Evolutionary conservation across 2,888 invertebrate genomes (phyloP), one percentile per base, ranked within the genome.

Genomic region (Hipparchia sbordonii): DNA sequence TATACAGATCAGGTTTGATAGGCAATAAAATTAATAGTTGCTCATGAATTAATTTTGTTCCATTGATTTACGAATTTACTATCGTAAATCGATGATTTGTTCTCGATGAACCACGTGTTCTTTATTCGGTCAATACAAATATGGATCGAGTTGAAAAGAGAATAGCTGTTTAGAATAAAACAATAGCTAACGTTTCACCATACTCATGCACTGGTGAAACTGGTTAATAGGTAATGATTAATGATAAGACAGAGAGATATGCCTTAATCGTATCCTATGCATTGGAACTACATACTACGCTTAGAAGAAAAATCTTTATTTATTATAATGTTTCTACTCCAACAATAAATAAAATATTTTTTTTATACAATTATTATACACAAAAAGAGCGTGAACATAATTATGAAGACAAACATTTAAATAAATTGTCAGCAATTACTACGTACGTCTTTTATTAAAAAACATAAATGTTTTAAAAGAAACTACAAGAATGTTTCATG

Each of bases 1-100:
- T 62, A 8, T 62, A 62, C 13, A 51, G 23, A 63, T 51, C 2
- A 13, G 46, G 46, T 62, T 13, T 48, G 13, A 13, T n/a, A 48
- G 51, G 4, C 63, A 51, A 63, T 63, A 63, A 63, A 63, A 63
- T 51, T 63, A 23, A 23, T 23, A 51, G 7, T 46, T 6, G 46
- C 8, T 51, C 63, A 63, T 9, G 48, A 51, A 63, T 63, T 51
- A 9, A 63, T 63, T 23, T 23, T 23, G 23, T 23, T 23, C 23
- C 23, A 23, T 23, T 23, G 23, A 23, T 23, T 23, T 23, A 23
- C 23, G 23, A 23, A 23, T 23, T 23, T 23, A 1, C 23, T 23
- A 23, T 23, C 23, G 23, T 23, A 23, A 23, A 23, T 23, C 23
- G 23, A 23, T 23, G 23, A 23, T 23, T 51, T 63, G 63, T 13